Evolutionary conservation across 1,140 invertebrate genomes (phyloP).

Genomic region (Bombus picipes): DNA sequence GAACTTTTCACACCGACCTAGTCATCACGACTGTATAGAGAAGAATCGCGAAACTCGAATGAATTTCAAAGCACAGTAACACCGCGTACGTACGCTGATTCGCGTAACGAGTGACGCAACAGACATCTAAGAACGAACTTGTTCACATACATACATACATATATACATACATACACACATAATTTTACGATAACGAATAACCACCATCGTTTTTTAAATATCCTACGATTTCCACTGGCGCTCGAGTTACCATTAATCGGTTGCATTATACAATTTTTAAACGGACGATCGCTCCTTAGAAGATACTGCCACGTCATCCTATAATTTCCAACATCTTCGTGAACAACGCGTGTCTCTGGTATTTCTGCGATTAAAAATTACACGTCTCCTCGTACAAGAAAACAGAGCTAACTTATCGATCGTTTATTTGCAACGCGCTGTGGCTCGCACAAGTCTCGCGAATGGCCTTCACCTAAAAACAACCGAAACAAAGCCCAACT

Average conservation of each 20-base stretch:
- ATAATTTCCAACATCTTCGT: not conserved
- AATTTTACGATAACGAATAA: not conserved
- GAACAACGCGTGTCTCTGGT: not conserved
- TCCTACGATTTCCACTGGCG: no score
- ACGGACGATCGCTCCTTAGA: not conserved
- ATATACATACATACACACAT: no score
- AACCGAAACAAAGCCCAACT: not conserved
- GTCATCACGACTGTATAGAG: conserved; percentile 32
- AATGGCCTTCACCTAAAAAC: conserved; percentile 31
- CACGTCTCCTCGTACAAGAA: not conserved
- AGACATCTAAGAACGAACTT: not conserved
- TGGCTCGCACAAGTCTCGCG: not conserved
- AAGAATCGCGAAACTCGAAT: not conserved
- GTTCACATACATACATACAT: not conserved
- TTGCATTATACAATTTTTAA: not conserved
- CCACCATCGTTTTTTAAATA: no score
- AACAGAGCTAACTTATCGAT: not conserved
- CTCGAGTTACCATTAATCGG: no score
- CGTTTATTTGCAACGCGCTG: not conserved
- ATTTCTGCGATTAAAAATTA: not conserved
- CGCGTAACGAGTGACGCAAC: not conserved
- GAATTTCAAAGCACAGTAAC: not conserved
- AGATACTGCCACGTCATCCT: not conserved
- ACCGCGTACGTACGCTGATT: not conserved
- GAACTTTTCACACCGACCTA: conserved; percentile 85